Evolutionary conservation across 1,140 invertebrate genomes (phyloP).

Genomic region (Latrodectus geometricus): DNA sequence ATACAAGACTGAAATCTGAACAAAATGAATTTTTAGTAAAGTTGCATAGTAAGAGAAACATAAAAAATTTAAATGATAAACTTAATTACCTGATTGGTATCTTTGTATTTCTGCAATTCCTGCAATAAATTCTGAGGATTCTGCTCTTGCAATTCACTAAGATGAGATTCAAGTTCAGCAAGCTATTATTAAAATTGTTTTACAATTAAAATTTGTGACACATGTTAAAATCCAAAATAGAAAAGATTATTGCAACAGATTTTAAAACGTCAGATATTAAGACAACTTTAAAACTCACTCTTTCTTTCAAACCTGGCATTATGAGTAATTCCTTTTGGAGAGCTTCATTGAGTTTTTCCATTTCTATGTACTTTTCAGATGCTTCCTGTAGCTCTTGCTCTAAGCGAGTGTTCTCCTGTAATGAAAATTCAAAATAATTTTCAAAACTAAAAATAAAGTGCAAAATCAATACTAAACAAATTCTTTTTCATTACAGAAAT

Average conservation of each 20-base stretch:
- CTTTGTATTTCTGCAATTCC: conserved; percentile 74
- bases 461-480: not conserved
- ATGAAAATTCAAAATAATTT: not conserved
- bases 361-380: conserved; percentile 72
- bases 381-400: conserved; percentile 78
- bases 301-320: conserved; percentile 72
- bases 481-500: not conserved
- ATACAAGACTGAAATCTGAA: no score
- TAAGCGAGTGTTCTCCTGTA: conserved; percentile 73
- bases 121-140: conserved; percentile 70
- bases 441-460: no score
- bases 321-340: conserved; percentile 71
- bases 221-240: not conserved
- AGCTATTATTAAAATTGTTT: conserved; percentile 58
- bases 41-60: no score
- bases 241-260: conserved; percentile 29
- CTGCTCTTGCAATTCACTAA: conserved; percentile 64
- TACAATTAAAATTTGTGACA: conserved; percentile 28
- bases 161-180: conserved; percentile 67
- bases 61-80: conserved; percentile 7
- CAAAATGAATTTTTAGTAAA: no score
- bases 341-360: conserved; percentile 67
- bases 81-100: conserved; percentile 73
- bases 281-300: conserved; percentile 67
- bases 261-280: conserved; percentile 7